Conservation (phyloP, 2,797 vertebrate genomes). For the Threskiornis aethiopicus region DNA sequence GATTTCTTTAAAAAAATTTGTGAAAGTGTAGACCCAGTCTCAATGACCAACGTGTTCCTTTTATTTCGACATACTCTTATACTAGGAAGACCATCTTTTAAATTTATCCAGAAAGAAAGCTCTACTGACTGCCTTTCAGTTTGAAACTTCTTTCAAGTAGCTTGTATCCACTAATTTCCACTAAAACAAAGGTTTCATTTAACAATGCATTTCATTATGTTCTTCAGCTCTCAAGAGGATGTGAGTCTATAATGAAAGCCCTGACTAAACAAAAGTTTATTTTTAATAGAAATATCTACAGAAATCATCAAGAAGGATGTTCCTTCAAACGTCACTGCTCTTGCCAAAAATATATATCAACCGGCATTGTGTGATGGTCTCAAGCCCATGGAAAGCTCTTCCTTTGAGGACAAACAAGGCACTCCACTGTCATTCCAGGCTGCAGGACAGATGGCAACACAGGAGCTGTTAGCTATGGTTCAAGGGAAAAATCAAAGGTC, state of each 20-base stretch:
- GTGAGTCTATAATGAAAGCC: background rate
- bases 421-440: background rate
- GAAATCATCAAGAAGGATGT: constrained; percentile 28
- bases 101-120: background rate
- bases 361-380: background rate
- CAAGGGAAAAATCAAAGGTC: background rate
- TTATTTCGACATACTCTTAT: background rate
- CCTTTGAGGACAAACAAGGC: background rate
- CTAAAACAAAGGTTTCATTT: constrained; percentile 23
- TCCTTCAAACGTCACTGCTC: background rate
- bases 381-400: background rate
- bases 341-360: constrained; percentile 14
- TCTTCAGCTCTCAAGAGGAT: background rate
- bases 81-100: background rate
- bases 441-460: background rate
- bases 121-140: background rate
- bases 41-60: background rate
- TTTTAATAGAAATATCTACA: constrained; percentile 22
- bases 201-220: constrained; percentile 34
- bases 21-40: background rate
- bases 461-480: background rate
- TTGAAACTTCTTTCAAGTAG: background rate
- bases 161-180: background rate
- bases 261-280: constrained; percentile 12
- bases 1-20: background rate